A percentile compares a stretch with the other conserved stretches of the same genome.
phyloP scores from a whole-genome alignment of 2,113 vertebrate genomes.

The Theropithecus gelada region DNA sequence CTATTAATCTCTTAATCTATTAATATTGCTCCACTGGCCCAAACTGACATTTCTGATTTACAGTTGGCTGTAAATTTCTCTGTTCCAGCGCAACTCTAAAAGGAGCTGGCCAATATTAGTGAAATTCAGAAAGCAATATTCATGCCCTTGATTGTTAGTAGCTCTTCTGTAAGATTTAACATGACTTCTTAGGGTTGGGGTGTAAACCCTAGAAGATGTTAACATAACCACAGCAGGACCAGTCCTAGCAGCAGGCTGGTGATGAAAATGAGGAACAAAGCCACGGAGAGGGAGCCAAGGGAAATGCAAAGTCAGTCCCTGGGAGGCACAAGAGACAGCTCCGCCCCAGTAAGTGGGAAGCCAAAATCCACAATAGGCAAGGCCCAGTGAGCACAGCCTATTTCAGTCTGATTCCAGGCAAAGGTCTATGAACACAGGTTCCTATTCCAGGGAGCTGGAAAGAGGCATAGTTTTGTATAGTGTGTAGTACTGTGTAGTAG shows the following conservation, averaged over 20 bases:
- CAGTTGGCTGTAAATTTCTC: not conserved
- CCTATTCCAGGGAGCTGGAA: not conserved
- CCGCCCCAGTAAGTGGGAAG: not conserved
- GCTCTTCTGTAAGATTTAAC: not conserved
- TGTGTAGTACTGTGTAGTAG: rapidly evolving
- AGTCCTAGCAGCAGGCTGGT: not conserved
- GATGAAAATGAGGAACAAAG: not conserved
- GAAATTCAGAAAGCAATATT: not conserved
- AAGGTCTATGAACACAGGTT: not conserved
- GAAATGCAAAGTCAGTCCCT: not conserved
- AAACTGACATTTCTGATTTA: not conserved
- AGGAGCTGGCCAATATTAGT: not conserved
- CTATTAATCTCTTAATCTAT: not conserved
- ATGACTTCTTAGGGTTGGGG: not conserved
- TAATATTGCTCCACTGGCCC: not conserved
- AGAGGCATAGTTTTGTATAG: not conserved
- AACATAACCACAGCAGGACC: not conserved
- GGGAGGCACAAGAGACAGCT: not conserved
- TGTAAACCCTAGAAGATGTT: not conserved
- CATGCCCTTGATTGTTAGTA: not conserved
- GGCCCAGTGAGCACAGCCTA: not conserved
- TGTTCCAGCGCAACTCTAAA: not conserved
- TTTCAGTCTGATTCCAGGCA: not conserved
- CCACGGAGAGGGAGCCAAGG: not conserved
- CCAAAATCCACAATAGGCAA: not conserved